Base-by-base conservation (phyloP, 2,797 vertebrate species). In the Megalops cyprinoides region DNA sequence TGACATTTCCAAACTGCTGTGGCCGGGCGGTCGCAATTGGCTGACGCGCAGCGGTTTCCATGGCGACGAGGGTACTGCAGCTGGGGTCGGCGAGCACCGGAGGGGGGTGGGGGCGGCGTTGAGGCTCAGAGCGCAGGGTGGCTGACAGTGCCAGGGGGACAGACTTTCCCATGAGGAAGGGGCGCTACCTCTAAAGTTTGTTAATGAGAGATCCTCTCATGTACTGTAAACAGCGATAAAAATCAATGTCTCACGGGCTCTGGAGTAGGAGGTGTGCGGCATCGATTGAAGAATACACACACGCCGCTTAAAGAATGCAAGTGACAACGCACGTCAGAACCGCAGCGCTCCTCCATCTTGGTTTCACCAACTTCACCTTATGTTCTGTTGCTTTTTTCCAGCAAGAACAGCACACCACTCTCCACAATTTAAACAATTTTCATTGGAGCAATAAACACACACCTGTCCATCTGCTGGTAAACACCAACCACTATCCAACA, bases 1-100 rank as follows among this genome's bases (percentile, higher is more conserved):
- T 91, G 88, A 90, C 90, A 90, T 91, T 91, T 89, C 74, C 65
- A 74, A 85, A 31, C 74, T 42, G 78, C 85, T 83, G 51, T 73
- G 82, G 82, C 67, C 81, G 79, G 82, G 73, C 58, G 76, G 71
- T 25, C 4, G 75, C 25, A 73, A 87, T 87, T 81, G 80, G 84
- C 28, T 58, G 80, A 82, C 44, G 77, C 71, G 74, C 85, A 84
- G 85, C 81, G 71, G 91, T 87, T 88, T 84, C 90, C 86, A 88
- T 87, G 86, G 89, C 84, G 82, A 91, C 80, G 23, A 2, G 25
- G n/a, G 82, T 81, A 62, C 78, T 85, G 88, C 79, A 86, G 81
- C 84, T 85, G 82, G 76, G 79, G 65, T 71, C 69, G 81, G 82
- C 56, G 77, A 67, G 78, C 81, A 69, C 55, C 15, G 44, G 46